Conservation (phyloP, 2,113 vertebrate genomes). For the human region DNA sequence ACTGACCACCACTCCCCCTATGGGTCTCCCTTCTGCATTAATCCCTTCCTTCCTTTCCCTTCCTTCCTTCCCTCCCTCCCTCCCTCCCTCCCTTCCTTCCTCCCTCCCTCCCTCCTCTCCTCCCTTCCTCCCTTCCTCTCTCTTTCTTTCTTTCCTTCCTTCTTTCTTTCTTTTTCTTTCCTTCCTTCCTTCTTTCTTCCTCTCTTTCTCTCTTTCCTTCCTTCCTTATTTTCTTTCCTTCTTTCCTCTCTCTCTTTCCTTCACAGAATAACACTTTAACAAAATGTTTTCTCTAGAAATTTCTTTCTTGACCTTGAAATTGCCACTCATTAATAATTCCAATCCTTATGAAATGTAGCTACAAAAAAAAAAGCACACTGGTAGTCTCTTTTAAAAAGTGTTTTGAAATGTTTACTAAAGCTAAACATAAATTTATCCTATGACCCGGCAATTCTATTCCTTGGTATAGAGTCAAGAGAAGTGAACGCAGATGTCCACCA, state of each 20-base stretch:
- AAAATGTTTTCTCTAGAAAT: background rate
- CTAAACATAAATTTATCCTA: background rate
- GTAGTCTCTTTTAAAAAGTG: background rate
- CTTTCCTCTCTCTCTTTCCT: background rate
- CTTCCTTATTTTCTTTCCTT: too few relatives aligned
- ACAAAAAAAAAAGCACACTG: background rate
- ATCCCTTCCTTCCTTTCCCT: background rate
- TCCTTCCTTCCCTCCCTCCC: too few relatives aligned
- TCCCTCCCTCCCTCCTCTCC: too few relatives aligned
- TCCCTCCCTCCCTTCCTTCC: too few relatives aligned
- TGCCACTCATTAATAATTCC: background rate
- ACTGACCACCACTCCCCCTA: background rate
- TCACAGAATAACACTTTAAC: too few relatives aligned
- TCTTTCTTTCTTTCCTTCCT: rapidly evolving
- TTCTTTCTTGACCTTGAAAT: background rate
- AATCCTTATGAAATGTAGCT: background rate
- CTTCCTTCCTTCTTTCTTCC: too few relatives aligned
- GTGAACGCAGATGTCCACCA: background rate
- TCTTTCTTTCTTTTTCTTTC: rapidly evolving
- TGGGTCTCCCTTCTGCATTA: background rate
- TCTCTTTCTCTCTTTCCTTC: too few relatives aligned
- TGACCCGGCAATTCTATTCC: background rate
- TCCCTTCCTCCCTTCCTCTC: rapidly evolving
- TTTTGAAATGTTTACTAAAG: background rate
- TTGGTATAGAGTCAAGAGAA: background rate